Percentiles rank a stretch among this genome's conserved stretches.
phyloP scores from a whole-genome alignment of 2,888 invertebrate species.

The Agrotis clavis region DNA sequence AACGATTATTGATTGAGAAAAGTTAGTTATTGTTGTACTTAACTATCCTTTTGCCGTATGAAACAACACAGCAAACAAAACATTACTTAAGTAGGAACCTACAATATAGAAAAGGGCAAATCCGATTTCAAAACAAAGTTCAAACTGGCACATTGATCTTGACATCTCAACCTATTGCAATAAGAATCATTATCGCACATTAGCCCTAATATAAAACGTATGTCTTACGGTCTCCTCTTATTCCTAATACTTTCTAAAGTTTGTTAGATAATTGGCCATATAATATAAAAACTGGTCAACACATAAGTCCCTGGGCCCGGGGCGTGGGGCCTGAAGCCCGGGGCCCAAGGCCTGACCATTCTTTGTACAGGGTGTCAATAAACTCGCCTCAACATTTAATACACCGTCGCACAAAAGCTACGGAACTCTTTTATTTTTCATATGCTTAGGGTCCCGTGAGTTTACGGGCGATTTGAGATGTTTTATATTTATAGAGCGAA shows the following conservation, averaged over 20 bases:
- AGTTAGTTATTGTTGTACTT: too few species aligned
- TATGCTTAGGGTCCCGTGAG: conserved; percentile 65
- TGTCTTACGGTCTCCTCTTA: conserved; percentile 7
- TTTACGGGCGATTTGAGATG: conserved; percentile 52
- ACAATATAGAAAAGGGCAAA: background rate
- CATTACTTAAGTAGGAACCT: background rate
- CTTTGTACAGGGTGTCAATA: conserved; percentile 67
- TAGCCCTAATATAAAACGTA: conserved; percentile 24
- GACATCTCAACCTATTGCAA: conserved; percentile 19
- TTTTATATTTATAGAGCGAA: conserved; percentile 37
- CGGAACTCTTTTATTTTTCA: conserved; percentile 70
- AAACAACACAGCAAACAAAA: background rate
- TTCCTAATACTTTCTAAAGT: conserved; percentile 40
- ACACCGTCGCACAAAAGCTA: conserved; percentile 67
- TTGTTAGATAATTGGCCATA: conserved; percentile 55
- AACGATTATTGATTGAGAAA: too few species aligned
- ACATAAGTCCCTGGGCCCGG: conserved; percentile 46
- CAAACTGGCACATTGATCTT: conserved; percentile 23
- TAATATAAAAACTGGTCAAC: conserved; percentile 33
- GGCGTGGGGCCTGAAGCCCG: too few species aligned
- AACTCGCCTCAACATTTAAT: conserved; percentile 66
- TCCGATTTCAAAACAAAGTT: conserved; percentile 16
- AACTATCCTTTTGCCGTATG: too few species aligned
- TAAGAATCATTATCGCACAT: conserved; percentile 39
- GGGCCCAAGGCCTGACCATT: background rate